Conservation (phyloP, 2,797 vertebrate genomes). For the Steatocranus sp. region DNA sequence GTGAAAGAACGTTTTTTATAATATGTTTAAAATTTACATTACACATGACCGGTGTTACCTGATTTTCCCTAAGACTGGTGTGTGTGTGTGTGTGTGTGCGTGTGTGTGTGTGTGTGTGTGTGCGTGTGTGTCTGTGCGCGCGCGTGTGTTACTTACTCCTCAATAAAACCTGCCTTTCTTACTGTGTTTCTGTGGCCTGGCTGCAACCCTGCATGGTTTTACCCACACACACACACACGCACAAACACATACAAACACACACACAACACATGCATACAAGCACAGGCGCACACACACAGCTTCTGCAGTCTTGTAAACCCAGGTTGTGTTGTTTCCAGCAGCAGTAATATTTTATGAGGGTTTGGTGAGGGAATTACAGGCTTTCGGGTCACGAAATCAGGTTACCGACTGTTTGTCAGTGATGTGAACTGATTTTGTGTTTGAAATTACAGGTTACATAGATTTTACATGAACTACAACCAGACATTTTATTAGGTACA, state of each 20-base stretch:
- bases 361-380: slow-evolving; percentile 25
- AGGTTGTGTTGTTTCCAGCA: slow-evolving; percentile 54
- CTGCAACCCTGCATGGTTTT: slow-evolving; percentile 31
- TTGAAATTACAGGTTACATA: background rate
- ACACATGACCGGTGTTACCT: background rate
- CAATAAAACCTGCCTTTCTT: slow-evolving; percentile 43
- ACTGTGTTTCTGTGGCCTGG: slow-evolving; percentile 55
- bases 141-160: slow-evolving; percentile 14
- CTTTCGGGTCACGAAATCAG: slow-evolving; percentile 55
- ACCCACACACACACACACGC: background rate
- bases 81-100: background rate
- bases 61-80: background rate
- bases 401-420: background rate
- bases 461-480: background rate
- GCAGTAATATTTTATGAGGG: slow-evolving; percentile 53
- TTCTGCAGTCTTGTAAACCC: slow-evolving; percentile 40
- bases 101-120: background rate
- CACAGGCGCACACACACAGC: background rate
- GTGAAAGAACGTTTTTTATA: background rate
- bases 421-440: background rate
- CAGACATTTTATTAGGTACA: background rate
- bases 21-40: background rate
- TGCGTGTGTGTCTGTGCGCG: background rate
- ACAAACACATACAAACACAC: background rate
- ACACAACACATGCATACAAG: background rate